Base-by-base conservation (phyloP, 2,113 vertebrate genomes). In the Leucoraja erinaceus region DNA sequence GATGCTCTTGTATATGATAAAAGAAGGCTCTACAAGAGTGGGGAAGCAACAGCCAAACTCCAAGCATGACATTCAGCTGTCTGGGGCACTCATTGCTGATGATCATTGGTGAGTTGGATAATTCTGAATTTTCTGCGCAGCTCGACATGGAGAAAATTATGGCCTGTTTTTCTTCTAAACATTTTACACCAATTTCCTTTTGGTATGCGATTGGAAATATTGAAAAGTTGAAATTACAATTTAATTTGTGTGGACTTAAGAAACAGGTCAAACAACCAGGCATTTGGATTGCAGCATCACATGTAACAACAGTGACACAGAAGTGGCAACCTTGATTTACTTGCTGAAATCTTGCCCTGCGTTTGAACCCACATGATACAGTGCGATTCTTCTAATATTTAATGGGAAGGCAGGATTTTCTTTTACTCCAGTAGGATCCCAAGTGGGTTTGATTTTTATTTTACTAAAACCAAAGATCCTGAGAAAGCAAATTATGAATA, bases 1-100 rank as follows among this genome's bases (percentile, higher is more conserved):
- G 95, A 97, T 98, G 97, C 96, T 99, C 61, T 94, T 99, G 4
- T 99, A 99, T 94, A 98, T 98, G 98, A 97, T 99, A 93, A 98
- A 98, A 94, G 98, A 98, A 95, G 98, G 98, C 59, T 95, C 95
- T 92, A 99, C 98, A 77, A 98, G 97, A 0, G 98, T 99, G 56
- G 99, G 99, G 63, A 98, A 97, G 92, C 94, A 96, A 20, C 96
- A 95, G 63, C 95, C 96, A 3, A 94, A 95, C 93, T 98, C 97
- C 0, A 94, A 93, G 93, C 97, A 97, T 12, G 98, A 99, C 93
- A 99, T 99, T 93, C 98, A 98, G 94, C 96, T 99, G 90, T 96
- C 97, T 0, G 98, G 99, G 10, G 97, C 97, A 22, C 97, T 99
- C 83, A 98, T 99, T 84, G 97, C 98, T 38, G 97, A 98, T 93